Percentiles rank a stretch among this genome's conserved stretches.
Evolutionary conservation across 2,113 vertebrate species (phyloP).

Genomic region (Corythaixoides concolor): DNA sequence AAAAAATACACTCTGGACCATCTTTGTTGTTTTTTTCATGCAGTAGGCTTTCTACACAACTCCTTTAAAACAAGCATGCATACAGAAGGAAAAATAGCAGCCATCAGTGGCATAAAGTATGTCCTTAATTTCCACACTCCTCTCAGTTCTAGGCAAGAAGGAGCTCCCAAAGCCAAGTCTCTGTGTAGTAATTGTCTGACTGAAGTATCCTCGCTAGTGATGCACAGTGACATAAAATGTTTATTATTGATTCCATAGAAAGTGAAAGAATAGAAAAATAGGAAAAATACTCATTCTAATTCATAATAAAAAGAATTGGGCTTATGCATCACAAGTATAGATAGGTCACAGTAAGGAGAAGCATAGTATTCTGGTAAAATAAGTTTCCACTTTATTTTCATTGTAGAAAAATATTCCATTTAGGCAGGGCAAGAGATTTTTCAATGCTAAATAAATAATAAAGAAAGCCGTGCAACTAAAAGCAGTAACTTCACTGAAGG

Average conservation of each 20-base stretch:
- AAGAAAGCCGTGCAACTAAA: neutral
- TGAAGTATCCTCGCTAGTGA: neutral
- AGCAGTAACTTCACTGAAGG: neutral
- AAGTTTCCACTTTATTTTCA: neutral
- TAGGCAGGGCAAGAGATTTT: neutral
- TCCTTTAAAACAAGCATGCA: neutral
- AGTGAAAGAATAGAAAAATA: neutral
- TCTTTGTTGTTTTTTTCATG: conserved; percentile 6
- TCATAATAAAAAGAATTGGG: neutral
- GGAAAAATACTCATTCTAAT: neutral
- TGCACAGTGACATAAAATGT: neutral
- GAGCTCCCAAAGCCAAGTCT: neutral
- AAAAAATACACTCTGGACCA: conserved; percentile 11
- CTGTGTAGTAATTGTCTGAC: neutral
- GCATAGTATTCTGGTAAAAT: neutral
- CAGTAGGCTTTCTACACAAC: neutral
- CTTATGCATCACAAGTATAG: neutral
- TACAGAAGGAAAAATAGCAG: neutral
- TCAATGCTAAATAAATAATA: neutral
- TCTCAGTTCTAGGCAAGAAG: neutral
- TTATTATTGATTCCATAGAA: neutral
- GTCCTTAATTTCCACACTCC: neutral
- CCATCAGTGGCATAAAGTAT: neutral
- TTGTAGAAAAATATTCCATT: neutral
- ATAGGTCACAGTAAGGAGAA: neutral